Evolutionary conservation across 2,888 invertebrate species (phyloP).

Genomic region (Salpingus planirostris): DNA sequence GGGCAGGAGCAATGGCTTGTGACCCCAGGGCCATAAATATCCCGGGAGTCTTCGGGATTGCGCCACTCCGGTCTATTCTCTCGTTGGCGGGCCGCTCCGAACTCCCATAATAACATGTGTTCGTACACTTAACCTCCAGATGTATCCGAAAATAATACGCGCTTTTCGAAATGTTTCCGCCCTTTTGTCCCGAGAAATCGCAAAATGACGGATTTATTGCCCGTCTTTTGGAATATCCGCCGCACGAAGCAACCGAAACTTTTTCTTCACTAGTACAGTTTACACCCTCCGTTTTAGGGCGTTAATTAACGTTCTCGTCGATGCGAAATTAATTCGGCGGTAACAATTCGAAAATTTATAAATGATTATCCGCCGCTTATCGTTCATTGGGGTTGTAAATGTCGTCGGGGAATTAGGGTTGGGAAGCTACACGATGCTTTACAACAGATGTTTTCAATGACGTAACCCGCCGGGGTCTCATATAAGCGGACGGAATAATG

Average conservation of each 20-base stretch:
- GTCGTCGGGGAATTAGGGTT: slow-evolving; percentile 12
- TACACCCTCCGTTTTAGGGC: neutral
- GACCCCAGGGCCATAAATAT: slow-evolving; percentile 44
- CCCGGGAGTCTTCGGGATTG: slow-evolving; percentile 36
- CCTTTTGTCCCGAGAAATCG: slow-evolving; percentile 16
- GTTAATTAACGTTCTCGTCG: slow-evolving; percentile 1
- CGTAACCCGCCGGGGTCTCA: neutral
- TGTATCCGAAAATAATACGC: slow-evolving; percentile 22
- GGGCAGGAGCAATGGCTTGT: slow-evolving; percentile 44
- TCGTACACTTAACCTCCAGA: slow-evolving; percentile 23
- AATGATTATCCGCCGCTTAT: slow-evolving; percentile 18
- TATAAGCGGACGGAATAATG: neutral
- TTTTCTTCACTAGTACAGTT: no score
- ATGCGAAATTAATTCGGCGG: no score
- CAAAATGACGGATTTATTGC: slow-evolving; percentile 6
- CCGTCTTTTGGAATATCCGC: no score
- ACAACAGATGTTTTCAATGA: neutral
- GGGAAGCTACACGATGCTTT: slow-evolving; percentile 14
- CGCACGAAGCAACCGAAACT: no score
- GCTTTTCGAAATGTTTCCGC: no score
- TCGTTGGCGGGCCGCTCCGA: no score
- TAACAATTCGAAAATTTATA: slow-evolving; percentile 21
- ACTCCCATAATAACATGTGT: no score
- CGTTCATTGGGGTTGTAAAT: slow-evolving; percentile 16
- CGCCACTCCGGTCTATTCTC: slow-evolving; percentile 26